phyloP scores from a whole-genome alignment of 2,797 vertebrate genomes.

The Zalophus californianus region DNA sequence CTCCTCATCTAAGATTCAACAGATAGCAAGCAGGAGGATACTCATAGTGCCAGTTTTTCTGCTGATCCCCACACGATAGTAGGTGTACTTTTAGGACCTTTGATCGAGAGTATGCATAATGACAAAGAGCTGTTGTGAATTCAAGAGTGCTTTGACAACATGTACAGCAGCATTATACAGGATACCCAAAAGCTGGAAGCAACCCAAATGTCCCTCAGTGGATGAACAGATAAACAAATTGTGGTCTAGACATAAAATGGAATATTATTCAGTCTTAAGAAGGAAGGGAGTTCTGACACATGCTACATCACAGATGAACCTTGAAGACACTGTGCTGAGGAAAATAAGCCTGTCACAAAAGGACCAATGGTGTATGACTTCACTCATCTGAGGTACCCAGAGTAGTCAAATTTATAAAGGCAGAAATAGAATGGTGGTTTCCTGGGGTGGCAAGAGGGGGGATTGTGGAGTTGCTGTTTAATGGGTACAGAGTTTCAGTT shows the following conservation, averaged over 20 bases:
- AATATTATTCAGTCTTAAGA: background rate
- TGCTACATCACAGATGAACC: background rate
- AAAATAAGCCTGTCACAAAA: constrained; percentile 21
- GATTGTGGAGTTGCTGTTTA: background rate
- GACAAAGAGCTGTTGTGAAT: background rate
- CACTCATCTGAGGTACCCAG: background rate
- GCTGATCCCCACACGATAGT: background rate
- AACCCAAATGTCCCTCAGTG: background rate
- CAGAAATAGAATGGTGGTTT: background rate
- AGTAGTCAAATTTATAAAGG: background rate
- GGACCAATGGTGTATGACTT: background rate
- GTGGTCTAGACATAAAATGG: background rate
- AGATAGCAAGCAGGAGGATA: background rate
- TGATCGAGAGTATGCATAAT: background rate
- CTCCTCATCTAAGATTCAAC: background rate
- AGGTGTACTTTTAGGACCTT: background rate
- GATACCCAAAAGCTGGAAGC: background rate
- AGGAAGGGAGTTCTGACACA: too few relatives aligned
- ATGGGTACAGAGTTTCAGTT: too few relatives aligned
- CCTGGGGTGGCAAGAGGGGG: background rate
- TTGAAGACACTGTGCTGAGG: background rate
- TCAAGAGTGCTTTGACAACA: background rate
- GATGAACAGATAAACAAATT: background rate
- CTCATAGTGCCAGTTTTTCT: background rate
- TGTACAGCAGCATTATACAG: background rate